phyloP scores from a whole-genome alignment of 2,888 invertebrate genomes.

The Lagria hirta region DNA sequence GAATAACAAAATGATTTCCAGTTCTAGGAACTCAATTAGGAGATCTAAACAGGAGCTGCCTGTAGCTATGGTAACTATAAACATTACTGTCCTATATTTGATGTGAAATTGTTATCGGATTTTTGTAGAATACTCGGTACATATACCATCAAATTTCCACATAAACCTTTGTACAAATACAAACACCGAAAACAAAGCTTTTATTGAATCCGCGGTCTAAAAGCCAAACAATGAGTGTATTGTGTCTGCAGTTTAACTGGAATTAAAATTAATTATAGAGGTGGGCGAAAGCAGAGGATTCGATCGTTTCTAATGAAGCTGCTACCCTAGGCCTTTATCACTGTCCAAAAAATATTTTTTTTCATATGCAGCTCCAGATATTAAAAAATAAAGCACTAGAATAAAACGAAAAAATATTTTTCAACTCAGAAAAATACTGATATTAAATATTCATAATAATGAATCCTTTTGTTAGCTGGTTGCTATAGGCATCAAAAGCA shows the following conservation, averaged over 20 bases:
- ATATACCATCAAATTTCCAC: constrained; percentile 16
- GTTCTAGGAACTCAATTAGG: no score
- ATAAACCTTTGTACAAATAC: constrained; percentile 24
- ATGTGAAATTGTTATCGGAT: background rate
- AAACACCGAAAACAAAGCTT: constrained; percentile 19
- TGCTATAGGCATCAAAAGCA: constrained; percentile 13
- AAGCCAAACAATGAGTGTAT: constrained; percentile 29
- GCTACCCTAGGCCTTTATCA: constrained; percentile 2
- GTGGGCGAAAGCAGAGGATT: constrained; percentile 7
- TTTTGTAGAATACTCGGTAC: background rate
- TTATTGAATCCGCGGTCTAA: constrained; percentile 27
- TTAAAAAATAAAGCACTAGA: constrained; percentile 7
- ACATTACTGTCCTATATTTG: background rate
- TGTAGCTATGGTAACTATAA: background rate
- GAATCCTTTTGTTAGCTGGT: constrained; percentile 24
- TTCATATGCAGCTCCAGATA: constrained; percentile 4
- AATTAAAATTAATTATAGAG: constrained; percentile 31
- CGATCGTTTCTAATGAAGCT: constrained; percentile 15
- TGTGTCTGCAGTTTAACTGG: constrained; percentile 27
- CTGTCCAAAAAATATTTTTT: background rate
- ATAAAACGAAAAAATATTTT: constrained; percentile 6
- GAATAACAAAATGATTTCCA: no score
- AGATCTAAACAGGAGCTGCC: no score
- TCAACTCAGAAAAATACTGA: constrained; percentile 3
- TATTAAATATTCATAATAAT: constrained; percentile 16